Conservation (phyloP, 1,140 invertebrate genomes). For the Heterodera schachtii region DNA sequence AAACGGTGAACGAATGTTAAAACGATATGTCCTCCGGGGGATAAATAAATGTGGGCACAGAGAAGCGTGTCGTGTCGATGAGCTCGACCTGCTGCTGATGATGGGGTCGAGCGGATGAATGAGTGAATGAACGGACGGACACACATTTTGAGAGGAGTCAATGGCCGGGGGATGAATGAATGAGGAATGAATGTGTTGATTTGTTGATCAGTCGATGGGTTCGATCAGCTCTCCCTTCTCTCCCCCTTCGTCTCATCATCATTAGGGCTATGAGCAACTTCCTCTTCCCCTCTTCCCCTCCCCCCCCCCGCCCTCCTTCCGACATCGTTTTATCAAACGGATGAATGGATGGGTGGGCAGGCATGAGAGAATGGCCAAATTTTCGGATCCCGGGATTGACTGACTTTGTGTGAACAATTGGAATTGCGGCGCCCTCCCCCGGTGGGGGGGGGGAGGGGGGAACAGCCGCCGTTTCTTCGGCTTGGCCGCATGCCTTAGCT, state of each 20-base stretch:
- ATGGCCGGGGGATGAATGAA: background rate
- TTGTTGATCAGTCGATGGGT: background rate
- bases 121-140: background rate
- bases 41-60: too few relatives aligned
- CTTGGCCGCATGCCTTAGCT: too few relatives aligned
- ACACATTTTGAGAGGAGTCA: background rate
- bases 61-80: too few relatives aligned
- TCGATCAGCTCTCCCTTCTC: background rate
- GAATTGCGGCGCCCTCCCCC: too few relatives aligned
- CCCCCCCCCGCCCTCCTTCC: too few relatives aligned
- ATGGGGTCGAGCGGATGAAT: background rate
- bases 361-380: background rate
- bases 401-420: background rate
- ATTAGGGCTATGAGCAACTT: background rate
- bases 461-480: background rate
- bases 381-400: background rate
- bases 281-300: too few relatives aligned
- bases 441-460: too few relatives aligned
- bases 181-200: background rate
- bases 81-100: too few relatives aligned
- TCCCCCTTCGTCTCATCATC: background rate
- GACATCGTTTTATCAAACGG: background rate
- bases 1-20: too few relatives aligned
- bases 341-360: background rate
- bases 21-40: too few relatives aligned